Evolutionary conservation across 2,113 vertebrate genomes (phyloP), one percentile per base, ranked within the genome.

Genomic region (Nycticryphes semicollaris): DNA sequence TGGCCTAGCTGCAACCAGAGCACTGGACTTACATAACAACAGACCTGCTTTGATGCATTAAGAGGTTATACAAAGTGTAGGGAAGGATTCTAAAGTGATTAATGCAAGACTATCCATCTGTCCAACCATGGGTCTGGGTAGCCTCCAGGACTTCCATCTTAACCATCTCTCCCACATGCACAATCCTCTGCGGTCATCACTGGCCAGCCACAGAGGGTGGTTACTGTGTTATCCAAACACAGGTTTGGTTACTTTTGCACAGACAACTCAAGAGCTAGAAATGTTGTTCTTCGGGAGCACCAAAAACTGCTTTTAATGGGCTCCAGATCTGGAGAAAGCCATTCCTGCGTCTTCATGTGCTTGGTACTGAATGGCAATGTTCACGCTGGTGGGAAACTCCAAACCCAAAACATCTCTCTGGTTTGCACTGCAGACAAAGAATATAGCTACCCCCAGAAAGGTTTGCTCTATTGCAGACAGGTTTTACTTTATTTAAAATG

Each of bases 361-460:
- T 39, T 48, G 17, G 27, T 41, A 79, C 25, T 0, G 0, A 33
- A 63, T 18, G 33, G 56, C 37, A 83, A 64, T 1, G 3, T 76
- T 66, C 24, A 69, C 54, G 23, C 21, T 66, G 37, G 45, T 57
- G 48, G 50, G 28, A 87, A 79, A 78, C 27, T 25, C 77, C 39
- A 70, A 50, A 64, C 3, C 12, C 24, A 57, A 75, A 68, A 8
- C n/a, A 9, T n/a, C 31, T 33, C 27, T 53, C 63, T 85, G 74
- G 25, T 87, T 83, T 69, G 41, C 13, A 24, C 45, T 86, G 45
- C n/a, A 70, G 27, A 86, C 31, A 74, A 79, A 76, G 12, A 86
- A 70, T 35, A 20, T 37, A 77, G 8, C 21, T 43, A 80, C 15
- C 7, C n/a, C 19, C 28, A 41, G 21, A 80, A 88, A 77, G 20